These are phyloP conservation scores for Catharus ustulatus DNA, from an alignment of 2,797 vertebrate species.

Conservation along the genomic window DNA sequence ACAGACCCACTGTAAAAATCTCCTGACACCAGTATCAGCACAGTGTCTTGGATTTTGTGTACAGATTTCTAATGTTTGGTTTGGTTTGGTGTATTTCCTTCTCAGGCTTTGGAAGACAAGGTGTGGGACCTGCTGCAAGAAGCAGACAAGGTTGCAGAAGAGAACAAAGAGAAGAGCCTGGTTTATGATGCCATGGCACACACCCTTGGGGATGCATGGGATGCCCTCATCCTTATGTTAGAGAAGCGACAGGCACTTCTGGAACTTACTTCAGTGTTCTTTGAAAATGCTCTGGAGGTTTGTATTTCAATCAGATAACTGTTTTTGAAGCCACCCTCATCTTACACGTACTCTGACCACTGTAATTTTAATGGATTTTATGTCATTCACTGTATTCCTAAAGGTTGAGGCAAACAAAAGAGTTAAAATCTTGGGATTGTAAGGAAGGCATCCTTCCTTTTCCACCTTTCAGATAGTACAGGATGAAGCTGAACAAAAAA, in stretches of 20 bases:
- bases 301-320: conserved; percentile 12
- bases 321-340: background rate
- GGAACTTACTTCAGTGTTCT: conserved; percentile 81
- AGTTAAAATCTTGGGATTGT: background rate
- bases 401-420: background rate
- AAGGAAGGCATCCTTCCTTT: background rate
- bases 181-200: conserved; percentile 86
- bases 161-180: conserved; percentile 75
- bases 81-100: background rate
- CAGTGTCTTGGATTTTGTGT: background rate
- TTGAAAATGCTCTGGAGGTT: conserved; percentile 85
- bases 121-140: conserved; percentile 82
- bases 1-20: background rate
- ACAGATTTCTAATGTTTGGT: background rate
- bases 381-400: background rate
- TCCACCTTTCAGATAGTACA: background rate
- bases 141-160: conserved; percentile 82
- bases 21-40: background rate
- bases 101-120: conserved; percentile 81
- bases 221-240: conserved; percentile 77
- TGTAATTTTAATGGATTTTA: background rate
- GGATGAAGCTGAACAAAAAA: background rate
- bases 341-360: background rate
- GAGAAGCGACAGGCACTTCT: conserved; percentile 82
- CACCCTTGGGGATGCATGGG: conserved; percentile 84